Evolutionary conservation across 2,888 invertebrate genomes (phyloP), one percentile per base, ranked within the genome.

Genomic region (Torymus texanus): DNA sequence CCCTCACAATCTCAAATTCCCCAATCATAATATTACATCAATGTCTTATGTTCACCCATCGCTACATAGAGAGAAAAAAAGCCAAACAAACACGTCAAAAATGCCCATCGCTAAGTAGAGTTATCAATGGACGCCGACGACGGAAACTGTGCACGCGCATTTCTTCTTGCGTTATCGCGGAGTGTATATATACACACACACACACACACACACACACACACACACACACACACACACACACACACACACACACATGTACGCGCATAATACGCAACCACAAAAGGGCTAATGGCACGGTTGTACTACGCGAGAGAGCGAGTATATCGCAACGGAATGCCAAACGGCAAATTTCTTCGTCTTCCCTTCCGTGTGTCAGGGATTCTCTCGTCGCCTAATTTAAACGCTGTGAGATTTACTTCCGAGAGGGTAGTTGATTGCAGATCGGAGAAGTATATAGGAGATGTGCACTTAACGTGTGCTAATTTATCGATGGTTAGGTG

Each of bases 241-340:
- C n/a, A n/a, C n/a, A n/a, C n/a, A n/a, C n/a, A n/a, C n/a, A n/a
- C n/a, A n/a, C n/a, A 29, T 5, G 29, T 24, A 16, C 18, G 41
- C 61, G 11, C 68, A 53, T 29, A 72, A 53, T 61, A 58, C 51
- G 83, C 83, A 80, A 83, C 85, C 85, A 83, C 84, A 87, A 86
- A 88, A 85, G 88, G 87, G 83, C 86, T 87, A 88, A 88, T 88
- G 87, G 85, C 84, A 79, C 82, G 77, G 83, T 82, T 84, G 5
- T 3, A 85, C 83, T 85, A 82, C 85, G 86, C 85, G 86, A 84
- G 84, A 41, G 84, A 41, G 81, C 84, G 83, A 85, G 86, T 87
- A 87, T n/a, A n/a, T n/a, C n/a, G 85, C 84, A 85, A 84, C 85
- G 86, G 88, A 88, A 89, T 89, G 86, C 84, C 85, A 84, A 83